These are phyloP conservation scores for Momotus momota DNA, from an alignment of 2,797 vertebrate genomes.

Conservation along the genomic window DNA sequence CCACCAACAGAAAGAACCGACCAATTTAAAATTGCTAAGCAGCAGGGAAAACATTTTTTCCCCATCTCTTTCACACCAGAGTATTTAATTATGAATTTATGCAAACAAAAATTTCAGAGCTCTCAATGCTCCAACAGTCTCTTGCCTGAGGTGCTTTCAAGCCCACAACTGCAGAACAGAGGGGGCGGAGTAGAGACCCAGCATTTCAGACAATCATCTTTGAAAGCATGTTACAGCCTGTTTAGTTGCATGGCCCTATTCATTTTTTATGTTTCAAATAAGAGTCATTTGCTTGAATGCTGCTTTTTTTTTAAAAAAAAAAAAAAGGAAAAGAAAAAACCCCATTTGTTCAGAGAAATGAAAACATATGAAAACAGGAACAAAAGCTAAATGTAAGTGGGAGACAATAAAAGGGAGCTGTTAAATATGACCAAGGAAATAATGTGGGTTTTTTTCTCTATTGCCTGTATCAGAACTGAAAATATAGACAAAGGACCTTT, in stretches of 20 bases:
- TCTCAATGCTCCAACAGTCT: conserved; percentile 41
- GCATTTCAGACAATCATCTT: conserved; percentile 30
- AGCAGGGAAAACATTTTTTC: conserved; percentile 7
- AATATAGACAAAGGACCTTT: background rate
- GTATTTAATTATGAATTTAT: conserved; percentile 75
- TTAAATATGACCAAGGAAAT: background rate
- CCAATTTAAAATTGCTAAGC: conserved; percentile 38
- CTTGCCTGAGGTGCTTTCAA: conserved; percentile 64
- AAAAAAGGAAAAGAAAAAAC: no score
- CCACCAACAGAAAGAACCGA: conserved; percentile 13
- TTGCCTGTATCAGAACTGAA: background rate
- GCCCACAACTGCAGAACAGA: conserved; percentile 31
- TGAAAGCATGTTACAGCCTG: conserved; percentile 40
- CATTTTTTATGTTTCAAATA: conserved; percentile 15
- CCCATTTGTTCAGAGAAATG: background rate
- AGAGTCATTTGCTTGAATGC: background rate
- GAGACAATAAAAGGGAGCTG: background rate
- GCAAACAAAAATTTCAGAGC: conserved; percentile 69
- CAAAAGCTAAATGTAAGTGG: conserved; percentile 3
- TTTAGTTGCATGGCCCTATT: background rate
- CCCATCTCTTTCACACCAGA: conserved; percentile 42
- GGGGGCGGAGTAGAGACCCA: background rate
- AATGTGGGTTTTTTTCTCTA: accelerated
- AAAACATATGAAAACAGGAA: background rate
- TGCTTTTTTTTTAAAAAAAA: background rate